phyloP scores from a whole-genome alignment of 2,113 vertebrate species.

The Lota lota region DNA sequence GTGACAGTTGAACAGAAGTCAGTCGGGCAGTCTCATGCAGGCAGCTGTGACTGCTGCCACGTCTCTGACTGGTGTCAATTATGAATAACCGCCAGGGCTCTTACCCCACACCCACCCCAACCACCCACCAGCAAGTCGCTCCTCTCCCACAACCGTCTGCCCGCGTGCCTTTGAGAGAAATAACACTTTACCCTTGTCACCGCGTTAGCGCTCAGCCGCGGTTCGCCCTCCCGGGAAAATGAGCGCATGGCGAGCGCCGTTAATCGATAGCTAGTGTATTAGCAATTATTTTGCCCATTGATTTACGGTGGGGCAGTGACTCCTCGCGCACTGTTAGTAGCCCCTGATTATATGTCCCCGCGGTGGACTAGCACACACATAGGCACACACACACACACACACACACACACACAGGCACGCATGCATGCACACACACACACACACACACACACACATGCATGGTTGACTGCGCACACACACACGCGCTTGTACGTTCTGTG shows the following conservation, averaged over 20 bases:
- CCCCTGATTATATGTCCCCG: constrained; percentile 93
- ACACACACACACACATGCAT: background rate
- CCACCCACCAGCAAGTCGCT: constrained; percentile 51
- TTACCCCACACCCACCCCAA: too few species aligned
- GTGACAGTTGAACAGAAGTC: constrained; percentile 97
- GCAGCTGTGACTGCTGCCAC: constrained; percentile 82
- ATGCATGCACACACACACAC: constrained; percentile 13
- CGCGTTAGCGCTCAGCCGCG: constrained; percentile 90
- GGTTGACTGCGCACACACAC: background rate
- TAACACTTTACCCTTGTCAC: constrained; percentile 99
- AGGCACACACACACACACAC: constrained; percentile 40
- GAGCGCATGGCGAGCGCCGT: constrained; percentile 85
- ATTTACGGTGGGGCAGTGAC: constrained; percentile 91
- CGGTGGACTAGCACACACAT: constrained; percentile 61
- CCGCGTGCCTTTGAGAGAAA: constrained; percentile 85
- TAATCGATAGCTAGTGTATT: constrained; percentile 99
- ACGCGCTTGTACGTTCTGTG: constrained; percentile 14
- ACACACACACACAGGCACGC: background rate
- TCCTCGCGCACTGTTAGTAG: constrained; percentile 95
- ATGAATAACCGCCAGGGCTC: constrained; percentile 95
- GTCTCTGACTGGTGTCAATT: constrained; percentile 99
- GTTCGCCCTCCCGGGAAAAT: constrained; percentile 82
- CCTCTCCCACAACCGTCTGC: constrained; percentile 91
- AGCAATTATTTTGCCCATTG: constrained; percentile 99
- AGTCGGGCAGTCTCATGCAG: constrained; percentile 86